Evolutionary conservation across 2,113 vertebrate genomes (phyloP).

Genomic region (Tretioscincus oriximinensis): DNA sequence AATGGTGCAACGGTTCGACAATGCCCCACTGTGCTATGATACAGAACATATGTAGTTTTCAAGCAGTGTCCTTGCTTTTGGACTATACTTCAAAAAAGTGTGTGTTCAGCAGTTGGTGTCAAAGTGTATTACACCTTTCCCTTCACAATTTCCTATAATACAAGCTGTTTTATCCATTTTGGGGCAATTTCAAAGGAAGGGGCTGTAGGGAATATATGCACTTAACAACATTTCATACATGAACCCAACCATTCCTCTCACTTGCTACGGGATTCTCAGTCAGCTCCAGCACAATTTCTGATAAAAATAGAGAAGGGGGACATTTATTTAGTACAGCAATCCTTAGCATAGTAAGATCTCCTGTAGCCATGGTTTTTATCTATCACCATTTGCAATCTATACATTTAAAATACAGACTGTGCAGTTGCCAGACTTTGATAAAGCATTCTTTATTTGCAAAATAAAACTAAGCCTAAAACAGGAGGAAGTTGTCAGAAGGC

Average conservation of each 20-base stretch:
- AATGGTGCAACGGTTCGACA: not conserved
- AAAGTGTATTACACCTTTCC: not conserved
- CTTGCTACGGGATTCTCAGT: not conserved
- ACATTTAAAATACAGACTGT: conserved; percentile 22
- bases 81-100: not conserved
- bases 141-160: not conserved
- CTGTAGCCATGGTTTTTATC: conserved; percentile 48
- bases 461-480: not conserved
- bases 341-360: not conserved
- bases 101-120: not conserved
- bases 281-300: conserved; percentile 6
- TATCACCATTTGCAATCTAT: not conserved
- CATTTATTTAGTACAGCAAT: not conserved
- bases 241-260: not conserved
- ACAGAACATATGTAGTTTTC: not conserved
- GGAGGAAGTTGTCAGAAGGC: not conserved
- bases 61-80: not conserved
- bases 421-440: not conserved
- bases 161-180: not conserved
- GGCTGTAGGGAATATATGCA: not conserved
- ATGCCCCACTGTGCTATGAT: not conserved
- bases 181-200: not conserved
- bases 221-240: not conserved
- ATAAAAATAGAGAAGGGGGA: not conserved
- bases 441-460: not conserved